A percentile compares a stretch with the other conserved stretches of the same genome.
Evolutionary conservation across 1,140 invertebrate species (phyloP).

Genomic region (Dufourea novaeangliae): DNA sequence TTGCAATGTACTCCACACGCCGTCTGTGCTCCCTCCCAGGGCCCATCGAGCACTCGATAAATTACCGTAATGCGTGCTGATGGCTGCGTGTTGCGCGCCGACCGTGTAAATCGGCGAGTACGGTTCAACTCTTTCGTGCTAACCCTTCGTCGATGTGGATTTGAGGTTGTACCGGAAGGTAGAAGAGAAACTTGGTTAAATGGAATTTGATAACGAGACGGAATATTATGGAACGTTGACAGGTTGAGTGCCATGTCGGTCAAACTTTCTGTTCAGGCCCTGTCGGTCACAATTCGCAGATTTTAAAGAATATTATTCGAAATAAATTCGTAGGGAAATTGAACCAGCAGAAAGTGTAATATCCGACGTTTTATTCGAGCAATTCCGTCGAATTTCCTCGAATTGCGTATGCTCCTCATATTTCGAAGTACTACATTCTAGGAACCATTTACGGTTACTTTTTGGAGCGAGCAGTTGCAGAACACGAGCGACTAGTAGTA

Average conservation of each 20-base stretch:
- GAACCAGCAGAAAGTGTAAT: background rate
- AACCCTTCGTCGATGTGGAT: background rate
- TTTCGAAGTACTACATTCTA: background rate
- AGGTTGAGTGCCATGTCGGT: too few relatives aligned
- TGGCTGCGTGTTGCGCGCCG: conserved; percentile 53
- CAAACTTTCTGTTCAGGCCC: too few relatives aligned
- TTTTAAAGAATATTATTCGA: background rate
- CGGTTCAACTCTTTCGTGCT: background rate
- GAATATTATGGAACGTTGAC: too few relatives aligned
- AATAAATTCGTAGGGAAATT: background rate
- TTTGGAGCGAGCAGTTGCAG: conserved; percentile 2
- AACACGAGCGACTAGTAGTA: background rate
- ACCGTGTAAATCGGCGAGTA: conserved; percentile 1
- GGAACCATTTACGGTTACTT: background rate
- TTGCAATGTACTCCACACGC: conserved; percentile 56
- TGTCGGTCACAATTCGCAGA: too few relatives aligned
- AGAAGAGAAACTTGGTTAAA: background rate
- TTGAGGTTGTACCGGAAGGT: too few relatives aligned
- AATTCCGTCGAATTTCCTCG: background rate
- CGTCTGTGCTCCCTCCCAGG: conserved; percentile 7
- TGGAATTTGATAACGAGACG: too few relatives aligned
- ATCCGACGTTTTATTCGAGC: background rate
- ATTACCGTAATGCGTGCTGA: conserved; percentile 61
- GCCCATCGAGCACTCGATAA: conserved; percentile 54
- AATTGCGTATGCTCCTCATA: background rate